Evolutionary conservation across 92 coral and sea anemone genomes (phyloP), one percentile per base, ranked within the genome.

Genomic region (Porites divaricata): DNA sequence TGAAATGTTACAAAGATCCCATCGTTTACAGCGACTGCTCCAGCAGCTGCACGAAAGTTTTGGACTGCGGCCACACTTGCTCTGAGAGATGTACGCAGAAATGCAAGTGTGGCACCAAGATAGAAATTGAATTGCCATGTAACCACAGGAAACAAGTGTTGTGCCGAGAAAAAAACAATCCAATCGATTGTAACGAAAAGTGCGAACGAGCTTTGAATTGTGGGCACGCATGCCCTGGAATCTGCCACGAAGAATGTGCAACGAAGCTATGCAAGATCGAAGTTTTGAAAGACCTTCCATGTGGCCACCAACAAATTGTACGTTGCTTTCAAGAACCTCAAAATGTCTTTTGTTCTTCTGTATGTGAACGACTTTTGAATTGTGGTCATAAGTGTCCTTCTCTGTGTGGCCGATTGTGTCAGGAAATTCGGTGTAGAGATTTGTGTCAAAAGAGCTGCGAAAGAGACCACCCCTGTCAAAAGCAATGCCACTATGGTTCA

Each of bases 41-140:
- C 41, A 15, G 22, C 19, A 56, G 21, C 0, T 81, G 85, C 59
- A 6, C 8, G 0, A 81, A 57, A 70, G 22, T 57, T 23, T 59
- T 91, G 54, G 72, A 63, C 21, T 93, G 97, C 68, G 95, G 95
- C 22, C 97, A 93, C 68, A 76, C 72, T 12, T 93, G 97, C 57
- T 67, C 88, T 19, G 68, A 78, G 77, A 81, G 45, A 51, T 93
- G 97, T 45, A 84, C 14, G 0, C 53, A 73, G 17, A 51, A 4
- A 17, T 73, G 80, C 41, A 12, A n/a, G 16, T 83, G 87, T 10
- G 66, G n/a, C 28, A 50, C 54, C 1, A 8, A n/a, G 75, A 21
- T 83, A 49, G 73, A 74, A 21, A 15, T 83, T n/a, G 22, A 48
- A 1, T 58, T 83, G 1, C 16, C 63, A 2, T 74, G 87, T 52